Conservation (phyloP, 2,113 vertebrate species). For the Poeciliopsis occidentalis region DNA sequence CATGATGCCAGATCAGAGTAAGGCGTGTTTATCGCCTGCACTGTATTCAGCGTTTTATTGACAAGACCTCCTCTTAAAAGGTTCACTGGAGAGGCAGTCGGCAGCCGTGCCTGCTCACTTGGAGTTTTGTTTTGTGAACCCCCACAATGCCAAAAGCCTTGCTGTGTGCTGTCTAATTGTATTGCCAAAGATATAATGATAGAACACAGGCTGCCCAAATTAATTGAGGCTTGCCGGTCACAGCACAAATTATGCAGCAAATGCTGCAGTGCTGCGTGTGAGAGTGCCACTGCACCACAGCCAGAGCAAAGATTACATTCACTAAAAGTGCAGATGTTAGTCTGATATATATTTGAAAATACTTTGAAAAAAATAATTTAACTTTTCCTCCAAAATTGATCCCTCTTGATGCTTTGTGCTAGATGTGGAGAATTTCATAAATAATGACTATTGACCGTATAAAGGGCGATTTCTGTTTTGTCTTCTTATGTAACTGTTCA, state of each 20-base stretch:
- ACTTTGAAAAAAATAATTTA: slow-evolving; percentile 17
- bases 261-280: slow-evolving; percentile 65
- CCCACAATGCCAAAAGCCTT: slow-evolving; percentile 50
- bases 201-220: slow-evolving; percentile 72
- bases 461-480: not conserved
- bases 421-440: slow-evolving; percentile 5
- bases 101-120: slow-evolving; percentile 49
- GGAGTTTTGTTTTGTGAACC: slow-evolving; percentile 57
- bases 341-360: slow-evolving; percentile 26
- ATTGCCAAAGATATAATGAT: slow-evolving; percentile 67
- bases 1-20: slow-evolving; percentile 14
- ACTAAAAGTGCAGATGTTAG: slow-evolving; percentile 52
- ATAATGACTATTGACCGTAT: slow-evolving; percentile 23
- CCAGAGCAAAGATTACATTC: slow-evolving; percentile 44
- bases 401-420: not conserved
- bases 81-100: slow-evolving; percentile 46
- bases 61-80: slow-evolving; percentile 48
- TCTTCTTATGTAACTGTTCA: slow-evolving; percentile 2
- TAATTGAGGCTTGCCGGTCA: slow-evolving; percentile 77
- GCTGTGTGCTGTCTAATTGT: slow-evolving; percentile 69
- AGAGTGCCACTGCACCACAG: slow-evolving; percentile 67
- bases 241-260: slow-evolving; percentile 74
- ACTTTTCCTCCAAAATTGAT: not conserved
- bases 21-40: slow-evolving; percentile 37
- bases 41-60: slow-evolving; percentile 38